Evolutionary conservation across 2,113 vertebrate genomes (phyloP), one percentile per base, ranked within the genome.

Genomic region (Physeter macrocephalus): DNA sequence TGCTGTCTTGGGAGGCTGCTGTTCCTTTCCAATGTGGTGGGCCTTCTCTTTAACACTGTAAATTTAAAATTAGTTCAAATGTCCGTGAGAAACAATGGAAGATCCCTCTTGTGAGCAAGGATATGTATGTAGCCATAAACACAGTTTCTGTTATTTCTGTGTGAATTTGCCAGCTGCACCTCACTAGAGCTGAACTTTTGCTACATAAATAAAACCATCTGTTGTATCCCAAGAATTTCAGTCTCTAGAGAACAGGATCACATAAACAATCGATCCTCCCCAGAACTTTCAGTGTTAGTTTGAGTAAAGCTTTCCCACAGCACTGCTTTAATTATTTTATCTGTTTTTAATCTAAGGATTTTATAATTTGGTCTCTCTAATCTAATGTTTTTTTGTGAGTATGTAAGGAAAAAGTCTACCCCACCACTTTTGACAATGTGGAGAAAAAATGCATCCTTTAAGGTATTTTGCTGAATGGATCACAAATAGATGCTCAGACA

Each of bases 171-270:
- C 97, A 97, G 96, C 96, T 96, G 97, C 88, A 98, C 95, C 97
- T 99, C 97, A 84, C 97, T 97, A 88, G 96, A 98, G 85, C 67
- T 98, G 97, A 98, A 98, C 97, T 98, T 98, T 97, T 92, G 95
- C 95, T 98, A 66, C 85, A 97, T 98, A 98, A 98, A 98, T 98
- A 98, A 98, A 98, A 98, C 94, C 98, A 98, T 98, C 98, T 98
- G 98, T 97, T 97, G 89, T 97, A 94, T 97, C 97, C 98, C 89
- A 98, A 98, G 97, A 93, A 98, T 98, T 98, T 98, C 41, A 67
- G 98, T 98, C 98, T 98, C 98, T 92, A 95, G 98, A 98, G 98
- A 97, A 94, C 96, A 98, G 95, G 78, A 98, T 97, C 97, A 98
- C 97, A 98, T 97, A 98, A 98, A 98, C 94, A 97, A 98, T 98